Base-by-base conservation (phyloP, 2,797 vertebrate species). In the Buceros bicornis region DNA sequence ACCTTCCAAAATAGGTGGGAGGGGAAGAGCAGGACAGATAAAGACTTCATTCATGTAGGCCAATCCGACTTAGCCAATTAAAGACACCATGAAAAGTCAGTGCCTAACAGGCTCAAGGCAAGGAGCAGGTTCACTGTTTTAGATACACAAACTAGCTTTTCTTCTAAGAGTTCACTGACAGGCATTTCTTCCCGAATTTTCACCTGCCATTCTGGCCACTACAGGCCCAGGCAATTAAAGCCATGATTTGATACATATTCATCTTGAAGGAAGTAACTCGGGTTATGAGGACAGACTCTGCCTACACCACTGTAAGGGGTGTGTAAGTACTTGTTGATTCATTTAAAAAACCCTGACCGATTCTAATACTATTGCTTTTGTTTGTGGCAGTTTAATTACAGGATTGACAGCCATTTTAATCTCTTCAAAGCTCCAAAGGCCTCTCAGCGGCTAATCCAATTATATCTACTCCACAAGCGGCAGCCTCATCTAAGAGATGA, bases 351-450 rank as follows among this genome's bases (percentile, higher is more conserved):
- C 96, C 90, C 43, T 82, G 93, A 92, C 67, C 84, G 82, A 78
- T 91, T 92, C 86, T 90, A 93, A 96, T 71, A 95, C 95, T 96
- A 87, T 89, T 96, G 97, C 97, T 97, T 98, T 98, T 98, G 97
- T 98, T 98, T 98, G 97, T 95, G 95, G 98, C 97, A 98, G 98
- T 99, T 99, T 99, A 99, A 99, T 99, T 99, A 99, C 98, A 98
- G 98, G 99, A 99, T 98, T 99, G 99, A 99, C 98, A 98, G 99
- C 98, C 98, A 98, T 98, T 98, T 98, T 99, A 99, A 99, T 99
- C 99, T 99, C 98, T 98, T 99, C 99, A 99, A 99, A 99, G 99
- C 98, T 97, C 96, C 95, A 95, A 98, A 98, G 98, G 98, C 98
- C 95, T 98, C 98, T 99, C 98, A 97, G 98, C 97, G 96, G 91